Conservation (phyloP, 2,888 invertebrate genomes). For the Agriopis leucophaearia region DNA sequence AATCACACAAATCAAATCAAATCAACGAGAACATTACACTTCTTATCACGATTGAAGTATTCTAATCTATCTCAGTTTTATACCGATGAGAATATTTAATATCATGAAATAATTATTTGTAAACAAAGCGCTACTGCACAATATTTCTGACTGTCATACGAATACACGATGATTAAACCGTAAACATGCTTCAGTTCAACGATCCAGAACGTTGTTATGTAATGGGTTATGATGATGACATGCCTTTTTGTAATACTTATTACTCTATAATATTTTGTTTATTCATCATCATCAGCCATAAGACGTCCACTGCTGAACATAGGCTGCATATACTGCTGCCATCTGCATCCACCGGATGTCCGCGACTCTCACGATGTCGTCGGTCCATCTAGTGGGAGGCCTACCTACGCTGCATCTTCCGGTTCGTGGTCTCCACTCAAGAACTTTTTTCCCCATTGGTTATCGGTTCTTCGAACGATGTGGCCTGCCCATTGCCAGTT, state of each 20-base stretch:
- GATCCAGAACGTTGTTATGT: constrained; percentile 16
- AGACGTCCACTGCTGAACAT: too few relatives aligned
- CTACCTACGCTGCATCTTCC: too few relatives aligned
- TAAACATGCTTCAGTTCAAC: constrained; percentile 18
- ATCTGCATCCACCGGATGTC: too few relatives aligned
- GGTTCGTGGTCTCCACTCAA: too few relatives aligned
- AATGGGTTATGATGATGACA: constrained; percentile 2
- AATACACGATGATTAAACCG: neutral
- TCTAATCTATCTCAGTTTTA: neutral
- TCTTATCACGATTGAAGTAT: neutral
- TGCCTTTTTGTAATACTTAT: neutral
- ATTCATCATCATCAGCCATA: neutral
- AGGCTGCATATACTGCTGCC: too few relatives aligned
- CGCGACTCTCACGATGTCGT: too few relatives aligned
- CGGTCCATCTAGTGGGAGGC: too few relatives aligned
- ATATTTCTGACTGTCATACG: neutral
- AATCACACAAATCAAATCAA: too few relatives aligned
- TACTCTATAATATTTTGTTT: neutral
- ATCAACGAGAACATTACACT: neutral
- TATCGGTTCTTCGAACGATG: too few relatives aligned
- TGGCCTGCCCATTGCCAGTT: too few relatives aligned
- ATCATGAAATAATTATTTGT: constrained; percentile 1
- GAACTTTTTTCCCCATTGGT: too few relatives aligned
- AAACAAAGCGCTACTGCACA: constrained; percentile 1
- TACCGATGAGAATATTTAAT: neutral